Evolutionary conservation across 2,888 invertebrate species (phyloP).

Genomic region (Andrena praecox): DNA sequence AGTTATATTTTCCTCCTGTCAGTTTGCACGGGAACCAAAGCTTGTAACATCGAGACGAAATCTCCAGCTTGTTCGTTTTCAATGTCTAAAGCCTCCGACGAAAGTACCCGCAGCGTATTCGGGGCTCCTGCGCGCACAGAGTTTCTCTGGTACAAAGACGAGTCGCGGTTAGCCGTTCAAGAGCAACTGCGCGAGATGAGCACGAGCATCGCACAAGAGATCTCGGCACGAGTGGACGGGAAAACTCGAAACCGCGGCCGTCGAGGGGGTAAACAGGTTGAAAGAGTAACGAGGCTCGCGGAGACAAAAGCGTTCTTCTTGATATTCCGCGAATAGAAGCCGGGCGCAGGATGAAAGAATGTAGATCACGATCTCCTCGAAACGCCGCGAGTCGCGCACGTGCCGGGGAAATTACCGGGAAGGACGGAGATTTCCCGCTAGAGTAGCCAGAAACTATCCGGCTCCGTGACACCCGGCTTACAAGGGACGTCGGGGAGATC

Average conservation of each 20-base stretch:
- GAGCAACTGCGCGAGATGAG: constrained; percentile 15
- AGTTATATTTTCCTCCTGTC: neutral
- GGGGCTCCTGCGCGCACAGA: neutral
- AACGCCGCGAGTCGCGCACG: constrained; percentile 7
- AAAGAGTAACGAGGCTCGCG: constrained; percentile 45
- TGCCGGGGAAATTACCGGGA: constrained; percentile 22
- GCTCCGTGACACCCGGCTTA: neutral
- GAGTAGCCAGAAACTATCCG: constrained; percentile 28
- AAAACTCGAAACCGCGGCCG: constrained; percentile 40
- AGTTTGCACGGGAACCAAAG: too few species aligned
- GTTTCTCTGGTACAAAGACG: constrained; percentile 20
- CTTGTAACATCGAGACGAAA: too few species aligned
- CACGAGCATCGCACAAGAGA: constrained; percentile 28
- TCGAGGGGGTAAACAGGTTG: constrained; percentile 37
- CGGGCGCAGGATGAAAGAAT: constrained; percentile 38
- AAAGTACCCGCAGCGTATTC: neutral
- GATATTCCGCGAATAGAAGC: constrained; percentile 10
- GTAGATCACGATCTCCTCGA: constrained; percentile 17
- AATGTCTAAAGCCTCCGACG: neutral
- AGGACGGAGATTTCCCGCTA: constrained; percentile 1
- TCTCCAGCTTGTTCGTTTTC: too few species aligned
- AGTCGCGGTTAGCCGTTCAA: constrained; percentile 27
- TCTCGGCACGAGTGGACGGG: constrained; percentile 9
- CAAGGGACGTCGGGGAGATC: neutral
- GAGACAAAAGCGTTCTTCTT: constrained; percentile 42